Conservation (phyloP, 1,140 invertebrate species). For the Apis cerana region DNA sequence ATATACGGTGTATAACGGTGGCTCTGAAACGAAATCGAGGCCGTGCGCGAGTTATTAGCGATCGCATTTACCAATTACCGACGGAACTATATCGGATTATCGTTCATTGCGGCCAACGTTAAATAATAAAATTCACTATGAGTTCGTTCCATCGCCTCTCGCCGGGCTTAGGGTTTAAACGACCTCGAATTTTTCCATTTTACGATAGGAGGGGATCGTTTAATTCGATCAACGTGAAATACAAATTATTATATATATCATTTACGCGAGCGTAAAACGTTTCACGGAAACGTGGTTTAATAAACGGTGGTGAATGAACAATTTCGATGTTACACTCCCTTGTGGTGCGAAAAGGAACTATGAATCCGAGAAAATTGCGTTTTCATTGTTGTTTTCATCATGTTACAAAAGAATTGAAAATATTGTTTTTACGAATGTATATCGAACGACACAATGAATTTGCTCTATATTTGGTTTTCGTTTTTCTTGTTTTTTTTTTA, state of each 20-base stretch:
- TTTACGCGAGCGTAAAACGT: not conserved
- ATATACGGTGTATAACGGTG: not conserved
- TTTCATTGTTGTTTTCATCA: too few relatives aligned
- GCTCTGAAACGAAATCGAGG: not conserved
- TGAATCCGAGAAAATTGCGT: too few relatives aligned
- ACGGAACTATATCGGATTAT: constrained; percentile 9
- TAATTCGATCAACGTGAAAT: not conserved
- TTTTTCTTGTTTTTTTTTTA: too few relatives aligned
- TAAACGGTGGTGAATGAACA: not conserved
- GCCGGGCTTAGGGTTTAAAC: not conserved
- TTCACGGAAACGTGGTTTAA: too few relatives aligned
- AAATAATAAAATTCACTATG: constrained; percentile 10
- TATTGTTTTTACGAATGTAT: too few relatives aligned
- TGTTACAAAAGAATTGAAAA: too few relatives aligned
- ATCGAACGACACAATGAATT: too few relatives aligned
- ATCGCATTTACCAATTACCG: constrained; percentile 18
- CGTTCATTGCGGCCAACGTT: not conserved
- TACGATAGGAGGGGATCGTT: too few relatives aligned
- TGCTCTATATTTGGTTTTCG: too few relatives aligned
- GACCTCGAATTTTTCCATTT: constrained; percentile 4
- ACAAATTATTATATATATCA: not conserved
- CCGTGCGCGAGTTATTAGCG: constrained; percentile 1
- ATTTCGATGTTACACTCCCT: not conserved
- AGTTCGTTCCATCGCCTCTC: too few relatives aligned
- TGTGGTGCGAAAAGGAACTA: too few relatives aligned